Conservation (phyloP, 2,797 vertebrate genomes). For the Mycteria americana region DNA sequence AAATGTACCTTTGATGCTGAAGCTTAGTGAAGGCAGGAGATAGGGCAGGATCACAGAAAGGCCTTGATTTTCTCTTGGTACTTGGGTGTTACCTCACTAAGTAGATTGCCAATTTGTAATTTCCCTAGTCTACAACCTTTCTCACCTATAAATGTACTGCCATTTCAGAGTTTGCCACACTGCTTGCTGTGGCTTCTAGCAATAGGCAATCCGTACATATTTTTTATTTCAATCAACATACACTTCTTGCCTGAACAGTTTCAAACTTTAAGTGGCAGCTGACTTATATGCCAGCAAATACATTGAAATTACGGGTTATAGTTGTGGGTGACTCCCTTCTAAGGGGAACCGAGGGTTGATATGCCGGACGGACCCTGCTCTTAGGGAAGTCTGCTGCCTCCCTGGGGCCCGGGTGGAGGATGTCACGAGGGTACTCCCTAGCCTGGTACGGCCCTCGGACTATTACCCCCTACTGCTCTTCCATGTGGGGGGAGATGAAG, state of each 20-base stretch:
- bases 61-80: not conserved
- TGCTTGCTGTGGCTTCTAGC: not conserved
- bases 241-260: not conserved
- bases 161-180: not conserved
- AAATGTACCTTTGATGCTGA: conserved; percentile 11
- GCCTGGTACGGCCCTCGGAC: too few relatives aligned
- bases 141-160: not conserved
- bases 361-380: too few relatives aligned
- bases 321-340: too few relatives aligned
- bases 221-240: not conserved
- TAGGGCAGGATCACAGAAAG: not conserved
- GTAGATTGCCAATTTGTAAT: not conserved
- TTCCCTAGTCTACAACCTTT: not conserved
- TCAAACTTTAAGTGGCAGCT: not conserved
- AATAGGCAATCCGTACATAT: not conserved
- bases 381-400: too few relatives aligned
- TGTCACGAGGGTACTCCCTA: too few relatives aligned
- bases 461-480: too few relatives aligned
- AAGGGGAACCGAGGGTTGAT: too few relatives aligned
- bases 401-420: too few relatives aligned
- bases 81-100: not conserved
- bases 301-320: too few relatives aligned
- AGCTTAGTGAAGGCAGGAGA: not conserved
- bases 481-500: too few relatives aligned
- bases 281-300: not conserved